phyloP scores from a whole-genome alignment of 2,888 invertebrate species.

The Zhengitettix transpicula region DNA sequence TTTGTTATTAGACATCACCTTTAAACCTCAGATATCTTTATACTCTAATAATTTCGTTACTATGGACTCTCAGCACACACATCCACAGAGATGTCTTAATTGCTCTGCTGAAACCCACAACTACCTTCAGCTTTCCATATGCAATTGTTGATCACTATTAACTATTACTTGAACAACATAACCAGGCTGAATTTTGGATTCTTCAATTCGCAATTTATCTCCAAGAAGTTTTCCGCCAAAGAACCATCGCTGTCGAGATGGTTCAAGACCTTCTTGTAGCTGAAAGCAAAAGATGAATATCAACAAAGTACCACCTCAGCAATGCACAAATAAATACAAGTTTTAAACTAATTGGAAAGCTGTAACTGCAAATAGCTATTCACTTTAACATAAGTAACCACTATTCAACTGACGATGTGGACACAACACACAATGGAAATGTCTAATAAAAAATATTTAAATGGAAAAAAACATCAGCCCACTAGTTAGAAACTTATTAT shows the following conservation, averaged over 20 bases:
- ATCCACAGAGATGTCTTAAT: neutral
- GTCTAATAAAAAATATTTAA: no score
- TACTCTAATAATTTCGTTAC: neutral
- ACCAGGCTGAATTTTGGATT: slow-evolving; percentile 76
- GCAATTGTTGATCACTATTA: slow-evolving; percentile 40
- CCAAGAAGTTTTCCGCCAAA: slow-evolving; percentile 84
- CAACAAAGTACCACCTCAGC: no score
- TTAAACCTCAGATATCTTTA: neutral
- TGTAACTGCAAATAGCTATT: no score
- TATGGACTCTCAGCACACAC: neutral
- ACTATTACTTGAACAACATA: slow-evolving; percentile 88
- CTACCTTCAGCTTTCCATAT: slow-evolving; percentile 17
- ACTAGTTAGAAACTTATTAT: no score
- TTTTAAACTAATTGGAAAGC: neutral
- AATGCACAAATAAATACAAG: neutral
- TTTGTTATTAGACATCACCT: neutral
- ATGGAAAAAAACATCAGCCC: no score
- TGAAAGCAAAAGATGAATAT: slow-evolving; percentile 21
- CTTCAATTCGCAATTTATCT: slow-evolving; percentile 78
- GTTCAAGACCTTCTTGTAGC: slow-evolving; percentile 73
- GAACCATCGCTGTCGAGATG: slow-evolving; percentile 85
- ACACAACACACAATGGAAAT: no score
- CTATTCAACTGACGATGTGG: no score
- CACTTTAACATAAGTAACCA: no score
- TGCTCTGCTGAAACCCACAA: neutral